Conservation (phyloP, 2,797 vertebrate genomes). For the Microcaecilia unicolor region DNA sequence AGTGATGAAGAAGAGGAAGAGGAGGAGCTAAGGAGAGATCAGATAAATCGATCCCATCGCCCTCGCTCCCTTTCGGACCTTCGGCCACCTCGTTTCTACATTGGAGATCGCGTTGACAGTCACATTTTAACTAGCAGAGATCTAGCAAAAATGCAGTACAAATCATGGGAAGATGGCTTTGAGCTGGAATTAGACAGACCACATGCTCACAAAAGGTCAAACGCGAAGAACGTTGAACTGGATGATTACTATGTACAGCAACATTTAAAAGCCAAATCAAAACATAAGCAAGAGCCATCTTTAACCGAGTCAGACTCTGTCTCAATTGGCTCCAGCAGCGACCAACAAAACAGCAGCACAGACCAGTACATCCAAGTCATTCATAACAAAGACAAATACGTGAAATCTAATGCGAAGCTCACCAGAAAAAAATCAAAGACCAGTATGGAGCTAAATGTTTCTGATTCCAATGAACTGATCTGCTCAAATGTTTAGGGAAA, state of each 20-base stretch:
- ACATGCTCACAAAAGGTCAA: conserved; percentile 40
- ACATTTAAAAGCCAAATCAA: conserved; percentile 53
- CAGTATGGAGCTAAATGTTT: conserved; percentile 37
- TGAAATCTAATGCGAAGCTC: conserved; percentile 49
- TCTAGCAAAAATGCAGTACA: conserved; percentile 28
- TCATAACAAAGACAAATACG: conserved; percentile 67
- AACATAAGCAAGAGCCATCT: conserved; percentile 55
- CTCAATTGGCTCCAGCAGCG: conserved; percentile 81
- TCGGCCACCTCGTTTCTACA: conserved; percentile 61
- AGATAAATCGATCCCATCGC: conserved; percentile 35
- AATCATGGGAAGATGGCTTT: conserved; percentile 39
- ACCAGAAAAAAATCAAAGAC: conserved; percentile 59
- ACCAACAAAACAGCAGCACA: conserved; percentile 78
- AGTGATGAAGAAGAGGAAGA: conserved; percentile 72
- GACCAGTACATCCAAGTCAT: conserved; percentile 84
- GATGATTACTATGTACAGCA: conserved; percentile 37
- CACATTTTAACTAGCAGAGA: conserved; percentile 40
- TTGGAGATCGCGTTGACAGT: conserved; percentile 51
- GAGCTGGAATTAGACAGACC: conserved; percentile 31
- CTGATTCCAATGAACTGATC: conserved; percentile 62
- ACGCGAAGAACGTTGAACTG: conserved; percentile 35
- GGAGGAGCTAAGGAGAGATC: conserved; percentile 36
- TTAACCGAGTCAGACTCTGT: conserved; percentile 79
- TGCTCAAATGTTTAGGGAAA: conserved; percentile 79
- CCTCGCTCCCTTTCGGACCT: conserved; percentile 68